Evolutionary conservation across 1,140 invertebrate genomes (phyloP).

Genomic region (Zaprionus taronus): DNA sequence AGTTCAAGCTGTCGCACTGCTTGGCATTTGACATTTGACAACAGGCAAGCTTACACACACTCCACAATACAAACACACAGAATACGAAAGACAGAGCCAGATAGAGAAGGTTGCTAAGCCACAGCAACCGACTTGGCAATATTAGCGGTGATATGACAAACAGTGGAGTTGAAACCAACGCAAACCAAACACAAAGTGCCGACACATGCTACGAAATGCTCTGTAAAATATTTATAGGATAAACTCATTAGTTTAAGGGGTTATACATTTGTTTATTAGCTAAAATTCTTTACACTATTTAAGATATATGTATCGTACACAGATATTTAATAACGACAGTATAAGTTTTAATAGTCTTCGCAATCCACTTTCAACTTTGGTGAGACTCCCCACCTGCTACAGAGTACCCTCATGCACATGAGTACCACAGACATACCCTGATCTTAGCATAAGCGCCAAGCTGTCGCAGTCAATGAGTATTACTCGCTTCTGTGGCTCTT

Average conservation of each 20-base stretch:
- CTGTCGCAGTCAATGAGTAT: conserved; percentile 35
- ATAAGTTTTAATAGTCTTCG: too few species aligned
- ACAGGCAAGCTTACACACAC: conserved; percentile 6
- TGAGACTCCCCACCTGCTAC: neutral
- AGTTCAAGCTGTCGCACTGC: conserved; percentile 63
- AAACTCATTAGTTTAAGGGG: too few species aligned
- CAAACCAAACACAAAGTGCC: conserved; percentile 53
- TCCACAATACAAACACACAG: neutral
- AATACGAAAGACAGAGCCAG: neutral
- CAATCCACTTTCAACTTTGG: too few species aligned
- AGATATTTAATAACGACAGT: too few species aligned
- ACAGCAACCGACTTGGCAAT: conserved; percentile 58
- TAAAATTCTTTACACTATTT: neutral
- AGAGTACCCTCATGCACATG: conserved; percentile 7
- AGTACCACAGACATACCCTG: conserved; percentile 16
- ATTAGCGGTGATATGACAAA: conserved; percentile 77
- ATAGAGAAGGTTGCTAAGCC: conserved; percentile 44
- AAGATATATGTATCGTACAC: neutral
- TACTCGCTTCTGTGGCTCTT: conserved; percentile 56
- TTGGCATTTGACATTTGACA: conserved; percentile 61
- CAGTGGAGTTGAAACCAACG: conserved; percentile 51
- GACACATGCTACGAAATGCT: neutral
- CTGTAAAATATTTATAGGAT: neutral
- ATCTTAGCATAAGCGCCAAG: neutral
- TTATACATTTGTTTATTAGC: neutral